Conservation (phyloP, 2,888 invertebrate species). For the Brassicogethes aeneus region DNA sequence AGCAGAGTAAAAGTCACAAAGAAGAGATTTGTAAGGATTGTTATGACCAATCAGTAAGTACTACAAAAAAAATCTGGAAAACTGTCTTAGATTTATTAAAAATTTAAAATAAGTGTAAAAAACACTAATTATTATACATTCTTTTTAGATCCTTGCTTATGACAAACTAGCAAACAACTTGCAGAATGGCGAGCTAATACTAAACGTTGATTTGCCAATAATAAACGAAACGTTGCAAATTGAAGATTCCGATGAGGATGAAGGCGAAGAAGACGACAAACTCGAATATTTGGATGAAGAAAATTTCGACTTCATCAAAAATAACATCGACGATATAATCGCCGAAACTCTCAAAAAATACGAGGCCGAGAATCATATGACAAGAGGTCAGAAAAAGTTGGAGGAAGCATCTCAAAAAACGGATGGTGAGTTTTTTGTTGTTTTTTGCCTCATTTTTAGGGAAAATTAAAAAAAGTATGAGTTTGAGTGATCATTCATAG, state of each 20-base stretch:
- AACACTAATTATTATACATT: too few species aligned
- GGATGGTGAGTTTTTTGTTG: constrained; percentile 19
- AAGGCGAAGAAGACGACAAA: constrained; percentile 21
- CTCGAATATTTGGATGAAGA: constrained; percentile 25
- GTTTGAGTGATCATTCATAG: too few species aligned
- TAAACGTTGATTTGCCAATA: constrained; percentile 32
- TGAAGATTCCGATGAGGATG: constrained; percentile 38
- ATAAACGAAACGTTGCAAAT: constrained; percentile 38
- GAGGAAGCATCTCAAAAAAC: constrained; percentile 31
- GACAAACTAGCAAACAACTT: constrained; percentile 25
- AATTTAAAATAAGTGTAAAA: too few species aligned
- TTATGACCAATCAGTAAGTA: constrained; percentile 30
- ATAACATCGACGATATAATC: constrained; percentile 41
- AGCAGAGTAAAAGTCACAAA: constrained; percentile 30
- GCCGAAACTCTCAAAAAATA: constrained; percentile 41
- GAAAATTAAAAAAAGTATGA: too few species aligned
- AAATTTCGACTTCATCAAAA: constrained; percentile 37
- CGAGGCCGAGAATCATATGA: constrained; percentile 40
- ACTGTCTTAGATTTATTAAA: too few species aligned
- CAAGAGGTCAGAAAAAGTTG: constrained; percentile 37
- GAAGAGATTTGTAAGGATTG: constrained; percentile 40
- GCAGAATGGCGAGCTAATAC: constrained; percentile 22
- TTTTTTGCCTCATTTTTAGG: too few species aligned
- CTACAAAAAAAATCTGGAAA: too few species aligned
- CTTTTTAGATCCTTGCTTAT: not conserved